phyloP scores from a whole-genome alignment of 1,140 invertebrate genomes.

The Xylocopa sonorina region DNA sequence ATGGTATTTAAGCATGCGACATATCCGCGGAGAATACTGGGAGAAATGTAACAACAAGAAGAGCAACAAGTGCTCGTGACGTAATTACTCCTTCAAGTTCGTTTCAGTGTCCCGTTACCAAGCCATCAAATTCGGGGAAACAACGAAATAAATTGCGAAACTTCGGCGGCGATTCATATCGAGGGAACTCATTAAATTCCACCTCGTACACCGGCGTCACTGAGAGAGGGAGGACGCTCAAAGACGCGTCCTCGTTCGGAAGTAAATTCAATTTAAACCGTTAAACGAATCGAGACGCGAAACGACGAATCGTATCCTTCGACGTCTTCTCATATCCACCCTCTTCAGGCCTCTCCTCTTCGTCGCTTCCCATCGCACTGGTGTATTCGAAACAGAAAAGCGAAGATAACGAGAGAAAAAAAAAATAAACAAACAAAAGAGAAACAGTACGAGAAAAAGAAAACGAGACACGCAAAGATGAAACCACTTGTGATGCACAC shows the following conservation, averaged over 20 bases:
- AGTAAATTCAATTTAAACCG: conserved; percentile 8
- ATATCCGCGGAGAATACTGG: conserved; percentile 39
- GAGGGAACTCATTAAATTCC: conserved; percentile 33
- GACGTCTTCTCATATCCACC: background rate
- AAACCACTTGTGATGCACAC: too few relatives aligned
- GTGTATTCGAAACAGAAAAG: too few relatives aligned
- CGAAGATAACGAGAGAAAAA: too few relatives aligned
- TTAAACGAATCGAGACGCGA: conserved; percentile 12
- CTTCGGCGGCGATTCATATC: conserved; percentile 1
- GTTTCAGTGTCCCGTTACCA: conserved; percentile 56
- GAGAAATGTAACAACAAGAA: conserved; percentile 61
- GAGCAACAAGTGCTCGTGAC: conserved; percentile 65
- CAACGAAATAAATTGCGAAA: conserved; percentile 46
- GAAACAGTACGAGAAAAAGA: too few relatives aligned
- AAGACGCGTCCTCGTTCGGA: conserved; percentile 7
- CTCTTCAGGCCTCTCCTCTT: too few relatives aligned
- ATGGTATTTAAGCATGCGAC: conserved; percentile 31
- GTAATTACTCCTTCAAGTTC: conserved; percentile 62
- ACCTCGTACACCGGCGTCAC: background rate
- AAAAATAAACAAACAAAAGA: too few relatives aligned
- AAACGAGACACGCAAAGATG: too few relatives aligned
- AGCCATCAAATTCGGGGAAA: conserved; percentile 55
- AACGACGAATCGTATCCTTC: background rate
- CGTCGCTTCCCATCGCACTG: too few relatives aligned
- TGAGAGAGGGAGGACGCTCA: background rate